phyloP scores from a whole-genome alignment of 2,113 vertebrate species.

The Eretmochelys imbricata region DNA sequence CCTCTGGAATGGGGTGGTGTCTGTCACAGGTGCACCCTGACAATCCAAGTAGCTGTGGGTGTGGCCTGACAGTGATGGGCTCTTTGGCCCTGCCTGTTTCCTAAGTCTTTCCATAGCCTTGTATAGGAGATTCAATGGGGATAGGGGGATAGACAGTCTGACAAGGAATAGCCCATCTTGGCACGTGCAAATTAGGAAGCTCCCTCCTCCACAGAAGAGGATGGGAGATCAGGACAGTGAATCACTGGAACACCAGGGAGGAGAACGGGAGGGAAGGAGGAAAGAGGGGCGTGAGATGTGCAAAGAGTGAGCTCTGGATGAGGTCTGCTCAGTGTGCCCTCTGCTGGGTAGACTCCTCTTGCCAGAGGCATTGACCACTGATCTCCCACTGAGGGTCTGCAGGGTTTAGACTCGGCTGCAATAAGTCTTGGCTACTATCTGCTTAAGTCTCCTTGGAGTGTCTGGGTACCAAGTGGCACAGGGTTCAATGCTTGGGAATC shows the following conservation, averaged over 20 bases:
- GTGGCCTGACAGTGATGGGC: neutral
- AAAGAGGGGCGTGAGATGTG: neutral
- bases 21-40: neutral
- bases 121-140: neutral
- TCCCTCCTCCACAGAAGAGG: neutral
- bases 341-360: neutral
- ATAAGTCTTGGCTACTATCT: neutral
- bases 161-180: rapidly evolving
- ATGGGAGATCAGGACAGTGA: neutral
- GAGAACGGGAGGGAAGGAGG: neutral
- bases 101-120: neutral
- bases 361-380: neutral
- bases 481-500: conserved; percentile 13
- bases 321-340: neutral
- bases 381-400: neutral
- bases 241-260: neutral
- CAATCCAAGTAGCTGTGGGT: neutral
- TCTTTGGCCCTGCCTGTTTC: neutral
- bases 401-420: neutral
- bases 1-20: neutral
- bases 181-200: neutral
- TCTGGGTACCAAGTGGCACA: neutral
- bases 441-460: neutral
- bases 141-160: neutral
- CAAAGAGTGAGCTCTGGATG: neutral